Conservation (phyloP, 2,797 vertebrate genomes). For the Ceryle rudis region DNA sequence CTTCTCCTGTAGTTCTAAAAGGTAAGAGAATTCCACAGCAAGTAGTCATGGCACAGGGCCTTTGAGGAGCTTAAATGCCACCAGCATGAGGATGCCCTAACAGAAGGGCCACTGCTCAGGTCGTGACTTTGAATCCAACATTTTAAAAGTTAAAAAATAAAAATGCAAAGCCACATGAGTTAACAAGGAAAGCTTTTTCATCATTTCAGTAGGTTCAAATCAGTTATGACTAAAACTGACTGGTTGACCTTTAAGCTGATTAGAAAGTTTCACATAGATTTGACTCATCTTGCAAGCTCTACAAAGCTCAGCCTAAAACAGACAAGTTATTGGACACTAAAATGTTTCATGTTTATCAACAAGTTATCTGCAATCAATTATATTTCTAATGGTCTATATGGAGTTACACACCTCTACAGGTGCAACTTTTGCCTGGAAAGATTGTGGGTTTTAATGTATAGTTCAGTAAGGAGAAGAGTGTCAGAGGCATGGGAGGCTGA, state of each 20-base stretch:
- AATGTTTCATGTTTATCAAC: background rate
- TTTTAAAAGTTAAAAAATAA: background rate
- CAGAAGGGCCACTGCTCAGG: background rate
- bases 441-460: background rate
- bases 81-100: background rate
- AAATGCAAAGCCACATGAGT: background rate
- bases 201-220: background rate
- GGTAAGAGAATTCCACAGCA: background rate
- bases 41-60: background rate
- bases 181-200: background rate
- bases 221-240: background rate
- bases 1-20: background rate
- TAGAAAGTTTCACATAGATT: background rate
- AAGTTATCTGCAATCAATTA: background rate
- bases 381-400: background rate
- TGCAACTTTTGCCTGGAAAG: background rate
- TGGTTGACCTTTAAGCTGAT: background rate
- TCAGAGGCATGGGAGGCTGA: background rate
- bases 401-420: background rate
- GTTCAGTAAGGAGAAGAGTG: background rate
- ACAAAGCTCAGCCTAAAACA: background rate
- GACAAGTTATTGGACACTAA: background rate
- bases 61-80: accelerated
- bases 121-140: background rate
- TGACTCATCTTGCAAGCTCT: background rate